Base-by-base conservation (phyloP, 2,888 invertebrate species). In the Subacronicta megacephala region DNA sequence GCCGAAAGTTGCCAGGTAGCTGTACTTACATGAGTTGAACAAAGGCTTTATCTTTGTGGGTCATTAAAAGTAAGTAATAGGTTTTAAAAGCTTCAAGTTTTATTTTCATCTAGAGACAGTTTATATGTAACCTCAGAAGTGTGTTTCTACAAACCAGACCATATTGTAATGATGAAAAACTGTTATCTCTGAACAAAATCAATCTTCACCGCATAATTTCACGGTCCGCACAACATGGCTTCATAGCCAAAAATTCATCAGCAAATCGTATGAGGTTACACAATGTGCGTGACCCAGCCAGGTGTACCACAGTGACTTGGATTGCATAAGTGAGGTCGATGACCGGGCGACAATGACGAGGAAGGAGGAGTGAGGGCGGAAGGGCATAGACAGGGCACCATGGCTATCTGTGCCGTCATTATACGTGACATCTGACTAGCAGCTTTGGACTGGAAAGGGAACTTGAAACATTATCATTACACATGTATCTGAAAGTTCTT, bases 301-400 rank as follows among this genome's bases (percentile, higher is more conserved):
- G 90, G 90, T 90, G 89, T 89, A 77, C 77, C 73, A 70, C 67
- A 78, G 77, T 81, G 77, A 78, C 70, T 69, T 59, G 71, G 63
- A 77, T 87, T 88, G 86, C 87, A 87, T 80, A 86, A 87, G 78
- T 57, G 75, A 70, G 90, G 89, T 90, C 90, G 75, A 69, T 77
- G 91, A 85, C 89, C 92, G 79, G 62, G 61, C 74, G 71, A 85
- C 89, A 87, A 87, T 85, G 83, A 80, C 78, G 78, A 67, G 81
- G 69, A 63, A 76, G 71, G 72, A 67, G 68, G 67, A 63, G 75
- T 68, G 66, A 59, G 77, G 73, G 67, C 62, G 67, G 72, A 74
- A 75, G 77, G 74, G 74, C 78, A 76, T 82, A 84, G 84, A 87
- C 87, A 87, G 84, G 83, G 82, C 68, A 69, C 72, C 58, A 62